Base-by-base conservation (phyloP, 2,888 invertebrate species). In the Orchesellides sinensis region DNA sequence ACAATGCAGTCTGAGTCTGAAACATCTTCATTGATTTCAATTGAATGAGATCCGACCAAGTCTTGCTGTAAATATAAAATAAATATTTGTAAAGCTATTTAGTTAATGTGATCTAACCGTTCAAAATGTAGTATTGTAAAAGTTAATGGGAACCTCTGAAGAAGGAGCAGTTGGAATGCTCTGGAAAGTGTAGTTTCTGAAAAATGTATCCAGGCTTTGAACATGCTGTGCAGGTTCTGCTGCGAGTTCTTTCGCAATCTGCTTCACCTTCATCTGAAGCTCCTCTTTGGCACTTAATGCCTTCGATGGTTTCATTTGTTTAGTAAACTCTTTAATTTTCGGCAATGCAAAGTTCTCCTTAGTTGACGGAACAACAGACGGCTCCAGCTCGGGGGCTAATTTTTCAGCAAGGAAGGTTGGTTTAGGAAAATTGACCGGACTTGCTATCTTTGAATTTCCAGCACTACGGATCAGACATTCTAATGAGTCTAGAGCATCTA, bases 221-320 rank as follows among this genome's bases (percentile, higher is more conserved):
- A 85, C 83, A n/a, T 84, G 85, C 14, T 83, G 65, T 3, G 79
- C 78, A 14, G 84, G 83, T 40, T 86, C 86, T 8, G 84, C 75
- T 2, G 85, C 85, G 6, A 86, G 45, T 59, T 86, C 87, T 61
- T 85, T 83, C 5, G 87, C 87, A 49, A 87, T 88, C 59, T 86
- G 83, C 45, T 84, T 80, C 1, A 88, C 87, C 74, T 88, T 88
- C 73, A 86, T 75, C 14, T 87, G 86, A 14, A 88, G 81, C 65
- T 88, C 87, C 54, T 87, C 85, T 35, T 85, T 87, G 8, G 87
- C 84, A 40, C 86, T 83, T 17, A 88, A 27, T 0, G 23, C 19
- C 14, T 25, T 25, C 0, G 25, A 4, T 14, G 56, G 27, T 45
- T 69, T 85, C 77, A 25, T 12, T 45, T 32, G 35, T 8, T 21